A percentile compares a stretch with the other conserved stretches of the same genome.
These are phyloP conservation scores for Teinopalpus imperialis DNA, from an alignment of 2,888 invertebrate genomes.

Conservation along the genomic window DNA sequence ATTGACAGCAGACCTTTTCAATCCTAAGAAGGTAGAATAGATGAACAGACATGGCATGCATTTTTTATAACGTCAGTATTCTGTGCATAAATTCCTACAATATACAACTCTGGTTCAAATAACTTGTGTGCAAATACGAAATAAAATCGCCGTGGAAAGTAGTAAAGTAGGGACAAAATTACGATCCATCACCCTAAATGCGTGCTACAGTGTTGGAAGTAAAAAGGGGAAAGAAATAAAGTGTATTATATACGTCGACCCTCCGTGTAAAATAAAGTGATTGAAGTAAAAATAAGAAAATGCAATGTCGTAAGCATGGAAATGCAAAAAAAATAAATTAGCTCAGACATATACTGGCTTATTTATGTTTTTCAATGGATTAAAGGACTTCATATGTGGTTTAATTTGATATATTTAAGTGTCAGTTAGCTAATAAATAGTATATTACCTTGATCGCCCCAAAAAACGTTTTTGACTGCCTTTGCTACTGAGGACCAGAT, in stretches of 20 bases:
- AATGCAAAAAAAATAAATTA: conserved; percentile 23
- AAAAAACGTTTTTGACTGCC: conserved; percentile 71
- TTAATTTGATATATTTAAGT: no score
- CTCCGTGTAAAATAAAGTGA: conserved; percentile 22
- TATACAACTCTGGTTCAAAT: neutral
- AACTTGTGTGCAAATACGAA: conserved; percentile 3
- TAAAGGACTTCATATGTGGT: no score
- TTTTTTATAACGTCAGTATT: no score
- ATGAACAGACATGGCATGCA: no score
- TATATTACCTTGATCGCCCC: conserved; percentile 54
- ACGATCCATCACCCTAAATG: conserved; percentile 24
- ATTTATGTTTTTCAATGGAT: no score
- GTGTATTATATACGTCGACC: conserved; percentile 22
- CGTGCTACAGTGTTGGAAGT: conserved; percentile 19
- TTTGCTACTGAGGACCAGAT: conserved; percentile 70
- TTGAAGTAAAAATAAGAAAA: conserved; percentile 20
- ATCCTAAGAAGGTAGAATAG: no score
- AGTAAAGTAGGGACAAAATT: conserved; percentile 22
- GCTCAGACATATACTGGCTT: no score
- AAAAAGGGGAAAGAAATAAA: conserved; percentile 25
- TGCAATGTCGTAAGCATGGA: conserved; percentile 15
- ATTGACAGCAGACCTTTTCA: no score
- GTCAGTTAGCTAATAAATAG: no score
- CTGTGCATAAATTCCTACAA: no score
- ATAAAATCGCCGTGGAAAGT: conserved; percentile 13